These are phyloP conservation scores for Hemiprocne comata DNA, from an alignment of 2,113 vertebrate species.

Conservation along the genomic window DNA sequence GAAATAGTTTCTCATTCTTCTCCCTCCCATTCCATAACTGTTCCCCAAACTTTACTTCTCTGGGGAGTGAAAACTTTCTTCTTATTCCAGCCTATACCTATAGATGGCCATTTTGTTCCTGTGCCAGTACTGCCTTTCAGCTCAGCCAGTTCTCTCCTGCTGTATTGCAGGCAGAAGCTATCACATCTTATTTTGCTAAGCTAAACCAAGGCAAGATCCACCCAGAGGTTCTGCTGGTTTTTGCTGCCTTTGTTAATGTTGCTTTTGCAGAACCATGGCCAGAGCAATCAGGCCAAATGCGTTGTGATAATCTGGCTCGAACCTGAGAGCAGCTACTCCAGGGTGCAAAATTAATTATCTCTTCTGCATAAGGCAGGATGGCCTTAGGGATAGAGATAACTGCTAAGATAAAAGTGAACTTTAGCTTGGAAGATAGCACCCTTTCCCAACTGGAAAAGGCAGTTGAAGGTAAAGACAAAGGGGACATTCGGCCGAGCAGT, in stretches of 20 bases:
- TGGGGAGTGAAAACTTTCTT: not conserved
- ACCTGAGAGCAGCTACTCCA: not conserved
- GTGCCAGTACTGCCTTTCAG: not conserved
- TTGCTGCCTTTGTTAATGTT: not conserved
- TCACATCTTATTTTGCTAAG: not conserved
- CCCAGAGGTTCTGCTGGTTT: not conserved
- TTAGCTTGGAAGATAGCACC: not conserved
- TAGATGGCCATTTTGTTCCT: not conserved
- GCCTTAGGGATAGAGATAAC: not conserved
- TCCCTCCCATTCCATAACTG: not conserved
- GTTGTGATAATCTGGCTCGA: rapidly evolving
- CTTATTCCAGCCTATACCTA: not conserved
- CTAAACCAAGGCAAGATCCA: not conserved
- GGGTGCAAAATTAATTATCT: not conserved
- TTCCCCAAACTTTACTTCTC: not conserved
- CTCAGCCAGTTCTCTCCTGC: not conserved
- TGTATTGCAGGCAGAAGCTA: not conserved
- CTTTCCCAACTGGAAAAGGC: not conserved
- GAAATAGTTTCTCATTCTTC: not conserved
- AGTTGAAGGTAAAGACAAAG: not conserved
- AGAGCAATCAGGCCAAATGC: not conserved
- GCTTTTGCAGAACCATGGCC: not conserved
- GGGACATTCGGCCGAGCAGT: not conserved
- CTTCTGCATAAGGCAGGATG: rapidly evolving
- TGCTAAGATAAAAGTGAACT: not conserved